Evolutionary conservation across 2,888 invertebrate genomes (phyloP).

Genomic region (Dascillus cervinus): DNA sequence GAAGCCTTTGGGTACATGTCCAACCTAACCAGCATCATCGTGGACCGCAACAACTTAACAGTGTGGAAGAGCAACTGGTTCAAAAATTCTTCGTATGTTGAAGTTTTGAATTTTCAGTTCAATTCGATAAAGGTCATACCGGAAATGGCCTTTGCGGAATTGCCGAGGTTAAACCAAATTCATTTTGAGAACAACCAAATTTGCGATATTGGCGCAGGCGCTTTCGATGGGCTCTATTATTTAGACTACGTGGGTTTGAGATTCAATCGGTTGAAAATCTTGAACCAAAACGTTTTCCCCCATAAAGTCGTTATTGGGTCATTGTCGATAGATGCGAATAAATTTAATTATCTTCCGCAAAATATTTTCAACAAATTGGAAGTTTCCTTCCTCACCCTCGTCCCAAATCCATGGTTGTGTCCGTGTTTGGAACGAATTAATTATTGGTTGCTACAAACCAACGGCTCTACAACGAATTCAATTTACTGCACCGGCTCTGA

Average conservation of each 20-base stretch:
- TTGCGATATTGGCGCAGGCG: conserved; percentile 17
- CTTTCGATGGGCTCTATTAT: conserved; percentile 20
- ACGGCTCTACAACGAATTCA: conserved; percentile 14
- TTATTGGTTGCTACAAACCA: conserved; percentile 19
- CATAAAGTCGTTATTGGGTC: conserved; percentile 12
- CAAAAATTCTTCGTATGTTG: conserved; percentile 17
- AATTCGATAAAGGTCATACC: conserved; percentile 22
- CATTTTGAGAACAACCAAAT: conserved; percentile 25
- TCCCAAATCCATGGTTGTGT: conserved; percentile 28
- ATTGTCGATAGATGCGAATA: conserved; percentile 22
- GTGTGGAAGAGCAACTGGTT: conserved; percentile 25
- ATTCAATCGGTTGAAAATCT: conserved; percentile 20
- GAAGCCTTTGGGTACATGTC: conserved; percentile 19
- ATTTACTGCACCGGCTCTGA: conserved; percentile 12
- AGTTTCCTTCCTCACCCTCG: conserved; percentile 16
- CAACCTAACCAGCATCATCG: conserved; percentile 14
- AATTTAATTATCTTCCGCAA: conserved; percentile 23
- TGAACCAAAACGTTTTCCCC: conserved; percentile 21
- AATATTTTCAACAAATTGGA: conserved; percentile 19
- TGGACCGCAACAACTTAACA: conserved; percentile 17
- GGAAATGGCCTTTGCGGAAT: conserved; percentile 16
- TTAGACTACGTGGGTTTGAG: conserved; percentile 23
- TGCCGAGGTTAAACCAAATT: conserved; percentile 18
- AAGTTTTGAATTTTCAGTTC: conserved; percentile 20
- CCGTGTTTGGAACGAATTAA: conserved; percentile 21